Conservation (phyloP, 2,797 vertebrate genomes). For the Onychomys torridus region DNA sequence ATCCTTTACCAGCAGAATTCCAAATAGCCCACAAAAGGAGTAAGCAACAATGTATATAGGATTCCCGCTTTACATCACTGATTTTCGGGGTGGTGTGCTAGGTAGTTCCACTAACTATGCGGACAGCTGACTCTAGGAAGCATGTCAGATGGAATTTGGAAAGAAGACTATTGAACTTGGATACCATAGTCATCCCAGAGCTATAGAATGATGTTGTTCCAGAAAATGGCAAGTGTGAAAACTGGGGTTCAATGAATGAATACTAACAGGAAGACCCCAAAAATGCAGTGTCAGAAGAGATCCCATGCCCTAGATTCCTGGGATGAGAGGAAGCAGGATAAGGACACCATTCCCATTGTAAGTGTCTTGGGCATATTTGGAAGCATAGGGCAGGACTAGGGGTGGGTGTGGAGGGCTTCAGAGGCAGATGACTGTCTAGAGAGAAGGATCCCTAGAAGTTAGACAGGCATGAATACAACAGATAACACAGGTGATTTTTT, state of each 20-base stretch:
- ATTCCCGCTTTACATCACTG: background rate
- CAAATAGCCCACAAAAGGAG: background rate
- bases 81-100: background rate
- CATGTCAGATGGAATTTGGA: background rate
- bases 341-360: background rate
- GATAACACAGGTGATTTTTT: background rate
- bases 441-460: background rate
- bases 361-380: background rate
- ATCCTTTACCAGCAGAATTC: background rate
- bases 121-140: background rate
- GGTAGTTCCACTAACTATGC: background rate
- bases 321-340: background rate
- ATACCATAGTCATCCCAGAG: background rate
- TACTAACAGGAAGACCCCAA: background rate
- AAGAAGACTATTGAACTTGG: slow-evolving; percentile 9
- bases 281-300: background rate
- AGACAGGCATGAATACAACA: background rate
- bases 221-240: background rate
- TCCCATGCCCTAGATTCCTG: background rate
- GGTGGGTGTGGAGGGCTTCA: rapidly evolving
- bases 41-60: background rate
- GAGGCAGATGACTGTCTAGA: background rate
- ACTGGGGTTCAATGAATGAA: slow-evolving; percentile 18
- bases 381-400: background rate
- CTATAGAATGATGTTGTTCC: background rate